A percentile compares a stretch with the other conserved stretches of the same genome.
phyloP scores from a whole-genome alignment of 2,888 invertebrate species.

The Caenorhabditis zanzibari region DNA sequence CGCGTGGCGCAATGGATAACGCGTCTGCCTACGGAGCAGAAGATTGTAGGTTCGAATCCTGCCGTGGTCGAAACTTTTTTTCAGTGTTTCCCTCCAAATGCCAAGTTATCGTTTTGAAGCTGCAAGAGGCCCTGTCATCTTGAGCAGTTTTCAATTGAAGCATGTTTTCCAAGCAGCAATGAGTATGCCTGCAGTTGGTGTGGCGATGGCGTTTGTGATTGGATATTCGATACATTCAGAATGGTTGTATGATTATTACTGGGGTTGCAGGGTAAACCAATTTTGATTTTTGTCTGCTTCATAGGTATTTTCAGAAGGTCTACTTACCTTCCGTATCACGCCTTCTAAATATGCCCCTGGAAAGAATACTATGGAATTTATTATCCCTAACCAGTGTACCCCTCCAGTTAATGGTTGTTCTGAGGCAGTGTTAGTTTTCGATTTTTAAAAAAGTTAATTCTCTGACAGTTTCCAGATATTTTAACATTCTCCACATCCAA shows the following conservation, averaged over 20 bases:
- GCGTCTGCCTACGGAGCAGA: conserved; percentile 84
- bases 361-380: conserved; percentile 73
- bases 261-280: conserved; percentile 76
- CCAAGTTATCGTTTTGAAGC: conserved; percentile 45
- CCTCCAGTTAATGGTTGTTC: conserved; percentile 54
- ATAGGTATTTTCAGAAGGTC: conserved; percentile 69
- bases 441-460: not conserved
- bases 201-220: conserved; percentile 66
- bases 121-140: conserved; percentile 33
- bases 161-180: conserved; percentile 49
- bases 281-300: no score
- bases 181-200: conserved; percentile 33
- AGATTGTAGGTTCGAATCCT: conserved; percentile 84
- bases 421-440: conserved; percentile 48
- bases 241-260: conserved; percentile 70
- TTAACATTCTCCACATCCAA: conserved; percentile 29
- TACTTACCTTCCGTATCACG: conserved; percentile 76
- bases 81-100: no score
- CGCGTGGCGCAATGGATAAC: conserved; percentile 80
- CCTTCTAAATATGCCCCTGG: conserved; percentile 74
- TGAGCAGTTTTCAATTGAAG: conserved; percentile 19
- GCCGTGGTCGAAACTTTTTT: conserved; percentile 75
- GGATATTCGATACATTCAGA: conserved; percentile 67
- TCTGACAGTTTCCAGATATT: conserved; percentile 15
- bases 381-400: conserved; percentile 49